Evolutionary conservation across 2,113 vertebrate species (phyloP), one percentile per base, ranked within the genome.

Genomic region (Rhizomys pruinosus): DNA sequence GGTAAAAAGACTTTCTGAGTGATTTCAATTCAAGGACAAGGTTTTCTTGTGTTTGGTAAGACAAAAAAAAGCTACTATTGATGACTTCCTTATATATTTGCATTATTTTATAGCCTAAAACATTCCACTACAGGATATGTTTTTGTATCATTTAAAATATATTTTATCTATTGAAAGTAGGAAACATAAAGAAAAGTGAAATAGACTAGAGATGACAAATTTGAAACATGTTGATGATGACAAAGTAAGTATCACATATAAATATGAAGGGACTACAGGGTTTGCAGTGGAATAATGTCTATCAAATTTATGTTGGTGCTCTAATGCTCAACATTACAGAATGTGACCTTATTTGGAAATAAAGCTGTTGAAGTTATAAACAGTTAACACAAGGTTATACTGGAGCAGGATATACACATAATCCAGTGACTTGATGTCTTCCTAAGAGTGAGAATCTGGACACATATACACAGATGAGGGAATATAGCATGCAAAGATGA

Each of bases 101-200:
- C 0, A 10, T 73, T 82, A 71, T 78, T 94, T 95, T 89, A 69
- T 6, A 76, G 37, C 89, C 77, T 17, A 92, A 92, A 88, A 79
- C 5, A 74, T 81, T 86, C 86, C 47, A 15, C 27, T 13, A 34
- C 74, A 29, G 9, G 64, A 42, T 92, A 25, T 74, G n/a, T 23
- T 17, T 12, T 93, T 74, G 10, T 1, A 76, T 59, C 64, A 81
- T 66, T 89, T 86, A 69, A 87, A 64, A 44, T 80, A 81, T 64
- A 25, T 92, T 72, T 90, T 80, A 34, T 68, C 42, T 91, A 13
- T 64, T 73, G 84, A 89, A 85, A 66, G 15, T 78, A 93, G 82
- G n/a, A 87, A 13, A 59, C 89, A 47, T 64, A 73, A 72, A 72
- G 34, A 80, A 79, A 9, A 25, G 4, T 57, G 25, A 61, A 52